Evolutionary conservation across 1,140 invertebrate species (phyloP), one percentile per base, ranked within the genome.

Genomic region (Pseudomyrmex cubaensis): DNA sequence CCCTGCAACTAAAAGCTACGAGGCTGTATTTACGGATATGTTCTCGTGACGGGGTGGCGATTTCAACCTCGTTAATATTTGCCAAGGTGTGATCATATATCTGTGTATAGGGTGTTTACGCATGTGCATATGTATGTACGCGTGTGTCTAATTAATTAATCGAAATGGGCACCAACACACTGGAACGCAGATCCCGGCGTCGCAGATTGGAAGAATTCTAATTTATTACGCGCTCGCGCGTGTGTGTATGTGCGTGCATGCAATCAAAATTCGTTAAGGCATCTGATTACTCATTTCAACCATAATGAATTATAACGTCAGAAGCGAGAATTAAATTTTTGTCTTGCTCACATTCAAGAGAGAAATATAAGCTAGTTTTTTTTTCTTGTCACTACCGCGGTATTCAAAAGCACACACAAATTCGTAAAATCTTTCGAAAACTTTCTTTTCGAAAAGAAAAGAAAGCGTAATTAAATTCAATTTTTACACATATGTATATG

Each of bases 121-220:
- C 22, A 5, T 59, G 56, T 8, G 13, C 12, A n/a, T 3, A 4
- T 10, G n/a, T 48, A 48, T 70, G n/a, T 25, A 5, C 46, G 10
- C 15, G 52, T 70, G 1, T 48, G 61, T 22, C 61, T 83, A 63
- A 83, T 88, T 85, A 85, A 85, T 88, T 88, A 85, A 88, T 54
- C 77, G 22, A 46, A 64, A 67, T 73, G 66, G 35, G 57, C 73
- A 52, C 63, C n/a, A 76, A 85, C 46, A 64, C n/a, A 44, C 17
- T 13, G 20, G 10, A 13, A 48, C 20, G 10, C 70, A 35, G 10
- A n/a, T 35, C 35, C 54, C 63, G 61, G 62, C 64, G 13, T 48
- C 44, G 25, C 1, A 13, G 12, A 56, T 73, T 17, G 50, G n/a
- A 77, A 82, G 48, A 82, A n/a, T 86, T 67, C 56, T 52, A 69